Evolutionary conservation across 2,888 invertebrate species (phyloP), one percentile per base, ranked within the genome.

Genomic region (Euzophera pinguis): DNA sequence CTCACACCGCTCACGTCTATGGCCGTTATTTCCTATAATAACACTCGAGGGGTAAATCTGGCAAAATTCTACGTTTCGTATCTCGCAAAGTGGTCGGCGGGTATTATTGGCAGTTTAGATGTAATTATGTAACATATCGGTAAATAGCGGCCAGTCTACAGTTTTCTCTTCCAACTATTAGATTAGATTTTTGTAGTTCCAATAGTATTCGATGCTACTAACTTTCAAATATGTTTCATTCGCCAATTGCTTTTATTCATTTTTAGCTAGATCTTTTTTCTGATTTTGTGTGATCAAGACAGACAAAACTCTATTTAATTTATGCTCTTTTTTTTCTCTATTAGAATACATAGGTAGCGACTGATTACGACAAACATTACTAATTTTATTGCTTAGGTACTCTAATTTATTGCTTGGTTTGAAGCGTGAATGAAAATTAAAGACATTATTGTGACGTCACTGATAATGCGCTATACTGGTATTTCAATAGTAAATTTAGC

Each of bases 21-120:
- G 88, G 88, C 89, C 89, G 89, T 88, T 90, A 90, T 88, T 89
- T 81, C 87, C 87, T 71, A 62, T 69, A 67, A 61, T 59, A 63
- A 60, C 72, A 71, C 65, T 65, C 60, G 58, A 64, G 70, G 75
- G 86, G 88, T 87, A 86, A 86, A 86, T 85, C 88, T 87, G 88
- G 88, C 89, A 86, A 89, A 90, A 89, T 87, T 84, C 57, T 70
- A 65, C 64, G 62, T 60, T 67, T 69, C 62, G 62, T 56, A 65
- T 65, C 63, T 70, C 66, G 64, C 58, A 64, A 69, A 66, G 73
- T 72, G 75, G 71, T 74, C 62, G 67, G 58, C 61, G 71, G 67
- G 68, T 63, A 65, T 63, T 56, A 86, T 86, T 85, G 84, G 81
- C 77, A 73, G 65, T 74, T 61, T 64, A 58, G 42, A 63, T 69